A percentile compares a stretch with the other conserved stretches of the same genome.
phyloP scores from a whole-genome alignment of 2,113 vertebrate genomes.

The Gadus macrocephalus region DNA sequence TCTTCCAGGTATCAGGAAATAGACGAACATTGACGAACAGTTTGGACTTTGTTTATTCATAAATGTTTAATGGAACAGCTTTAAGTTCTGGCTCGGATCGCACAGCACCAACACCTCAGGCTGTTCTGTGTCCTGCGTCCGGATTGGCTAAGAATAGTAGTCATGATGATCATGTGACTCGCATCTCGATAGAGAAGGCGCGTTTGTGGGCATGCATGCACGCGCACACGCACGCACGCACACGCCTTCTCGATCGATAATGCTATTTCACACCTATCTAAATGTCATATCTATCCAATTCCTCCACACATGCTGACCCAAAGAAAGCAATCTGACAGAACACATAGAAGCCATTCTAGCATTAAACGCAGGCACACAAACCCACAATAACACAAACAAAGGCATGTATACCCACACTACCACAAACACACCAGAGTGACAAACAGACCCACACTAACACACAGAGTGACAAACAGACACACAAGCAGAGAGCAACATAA shows the following conservation, averaged over 20 bases:
- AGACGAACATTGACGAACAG: too few relatives aligned
- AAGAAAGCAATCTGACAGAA: constrained; percentile 9
- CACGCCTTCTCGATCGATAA: background rate
- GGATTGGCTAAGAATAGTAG: too few relatives aligned
- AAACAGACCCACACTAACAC: constrained; percentile 3
- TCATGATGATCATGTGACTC: too few relatives aligned
- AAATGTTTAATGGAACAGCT: too few relatives aligned
- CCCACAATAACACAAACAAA: constrained; percentile 6
- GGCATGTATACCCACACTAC: background rate
- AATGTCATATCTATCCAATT: background rate
- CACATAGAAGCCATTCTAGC: constrained; percentile 4
- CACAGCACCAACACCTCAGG: too few relatives aligned
- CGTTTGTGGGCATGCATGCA: background rate
- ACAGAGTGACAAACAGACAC: constrained; percentile 10
- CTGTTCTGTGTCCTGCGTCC: too few relatives aligned
- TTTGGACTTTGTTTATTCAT: too few relatives aligned
- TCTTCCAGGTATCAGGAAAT: too few relatives aligned
- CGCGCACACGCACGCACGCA: constrained; percentile 10
- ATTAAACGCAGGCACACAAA: background rate
- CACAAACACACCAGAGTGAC: background rate
- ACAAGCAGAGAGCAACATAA: constrained; percentile 14
- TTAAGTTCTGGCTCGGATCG: too few relatives aligned
- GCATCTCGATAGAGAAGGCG: too few relatives aligned
- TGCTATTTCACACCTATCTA: background rate
- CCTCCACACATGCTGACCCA: constrained; percentile 12